Evolutionary conservation across 2,888 invertebrate genomes (phyloP), one percentile per base, ranked within the genome.

Genomic region (Polymixis lichenea): DNA sequence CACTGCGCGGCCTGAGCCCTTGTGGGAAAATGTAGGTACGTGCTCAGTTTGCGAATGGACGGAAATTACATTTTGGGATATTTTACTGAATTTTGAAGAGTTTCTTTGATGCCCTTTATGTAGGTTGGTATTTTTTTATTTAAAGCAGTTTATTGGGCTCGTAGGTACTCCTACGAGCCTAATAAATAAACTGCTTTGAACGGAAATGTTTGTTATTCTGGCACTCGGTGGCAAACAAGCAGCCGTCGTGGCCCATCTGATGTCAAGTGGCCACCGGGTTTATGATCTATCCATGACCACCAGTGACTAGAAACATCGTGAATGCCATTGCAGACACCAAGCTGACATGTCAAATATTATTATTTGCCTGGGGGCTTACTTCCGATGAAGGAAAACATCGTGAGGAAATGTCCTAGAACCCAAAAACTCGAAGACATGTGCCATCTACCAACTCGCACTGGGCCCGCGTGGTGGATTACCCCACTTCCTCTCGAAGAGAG

Each of bases 1-100:
- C 82, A 77, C 64, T 61, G 58, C 53, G 58, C 55, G 46, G 73
- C 74, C 75, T 82, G 75, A 75, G 72, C 78, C 78, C 55, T 25
- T 60, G 69, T 64, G 69, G 75, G 51, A 17, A 66, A 70, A 46
- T 25, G 46, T 60, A 60, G 22, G 32, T 55, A 75, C 78, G 82
- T 85, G 83, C 6, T 15, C 22, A 11, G 75, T 75, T 75, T 84
- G 38, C 32, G 25, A 73, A 85, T 70, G 22, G 9, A 32, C 7
- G 55, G 43, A 69, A 71, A 74, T 69, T 68, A 72, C 43, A 66
- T 70, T 75, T 55, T 28, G n/a, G 53, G 11, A n/a, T 64, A 64
- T 55, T 55, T 78, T 43, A 61, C 43, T 55, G 66, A 78, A 61
- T 66, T 66, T 61, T 17, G 15, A 13, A 11, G 32, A 55, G 28